Evolutionary conservation across 2,888 invertebrate species (phyloP).

Genomic region (Bedellia somnulentella): DNA sequence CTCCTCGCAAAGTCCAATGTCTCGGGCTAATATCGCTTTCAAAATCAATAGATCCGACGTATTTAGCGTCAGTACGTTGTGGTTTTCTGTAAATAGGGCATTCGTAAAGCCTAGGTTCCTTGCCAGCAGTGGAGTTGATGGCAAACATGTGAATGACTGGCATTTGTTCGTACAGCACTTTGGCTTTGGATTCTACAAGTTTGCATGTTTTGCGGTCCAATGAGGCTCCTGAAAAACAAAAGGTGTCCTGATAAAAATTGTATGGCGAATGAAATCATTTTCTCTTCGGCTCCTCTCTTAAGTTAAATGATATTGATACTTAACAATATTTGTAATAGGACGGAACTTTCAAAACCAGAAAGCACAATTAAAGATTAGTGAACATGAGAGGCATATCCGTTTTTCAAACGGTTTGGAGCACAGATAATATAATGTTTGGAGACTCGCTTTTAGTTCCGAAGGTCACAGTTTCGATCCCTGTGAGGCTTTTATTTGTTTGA

Average conservation of each 20-base stretch:
- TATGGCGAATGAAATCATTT: no score
- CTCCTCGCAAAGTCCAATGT: constrained; percentile 94
- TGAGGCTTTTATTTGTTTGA: no score
- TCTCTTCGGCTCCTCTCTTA: no score
- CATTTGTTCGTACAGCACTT: constrained; percentile 93
- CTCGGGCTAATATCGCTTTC: constrained; percentile 90
- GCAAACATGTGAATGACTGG: constrained; percentile 96
- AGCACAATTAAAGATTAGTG: not conserved
- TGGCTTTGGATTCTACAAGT: constrained; percentile 89
- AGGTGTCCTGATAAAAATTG: no score
- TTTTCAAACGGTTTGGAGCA: no score
- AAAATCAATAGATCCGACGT: constrained; percentile 93
- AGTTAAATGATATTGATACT: constrained; percentile 1
- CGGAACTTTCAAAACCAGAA: not conserved
- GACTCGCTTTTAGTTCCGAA: no score
- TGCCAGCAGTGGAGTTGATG: constrained; percentile 90
- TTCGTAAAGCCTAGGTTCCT: constrained; percentile 89
- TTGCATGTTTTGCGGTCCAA: constrained; percentile 86
- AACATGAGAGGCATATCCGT: no score
- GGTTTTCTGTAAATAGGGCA: constrained; percentile 97
- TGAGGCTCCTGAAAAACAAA: constrained; percentile 70
- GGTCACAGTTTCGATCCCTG: no score
- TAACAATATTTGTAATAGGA: not conserved
- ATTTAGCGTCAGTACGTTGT: constrained; percentile 90
- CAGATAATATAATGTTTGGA: no score